phyloP scores from a whole-genome alignment of 2,797 vertebrate genomes.

The Macrochelys suwanniensis region DNA sequence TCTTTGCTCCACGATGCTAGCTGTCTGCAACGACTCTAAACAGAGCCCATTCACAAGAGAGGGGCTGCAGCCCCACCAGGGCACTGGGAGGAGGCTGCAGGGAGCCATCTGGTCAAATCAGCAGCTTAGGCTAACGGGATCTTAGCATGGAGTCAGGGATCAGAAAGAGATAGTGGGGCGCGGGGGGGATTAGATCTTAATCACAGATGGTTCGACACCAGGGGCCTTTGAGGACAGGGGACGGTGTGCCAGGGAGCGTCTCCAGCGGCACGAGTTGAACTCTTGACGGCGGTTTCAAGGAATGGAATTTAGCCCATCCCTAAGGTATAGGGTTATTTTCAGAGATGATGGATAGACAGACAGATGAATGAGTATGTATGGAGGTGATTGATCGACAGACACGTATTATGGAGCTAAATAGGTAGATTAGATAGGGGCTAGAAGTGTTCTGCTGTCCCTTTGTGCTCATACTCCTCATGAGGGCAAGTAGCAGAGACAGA shows the following conservation, averaged over 20 bases:
- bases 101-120: neutral
- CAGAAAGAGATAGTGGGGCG: accelerated
- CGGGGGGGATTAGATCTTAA: accelerated
- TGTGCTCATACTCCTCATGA: neutral
- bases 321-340: neutral
- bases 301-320: neutral
- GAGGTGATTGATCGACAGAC: neutral
- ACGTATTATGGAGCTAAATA: neutral
- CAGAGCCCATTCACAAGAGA: neutral
- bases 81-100: neutral
- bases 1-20: accelerated
- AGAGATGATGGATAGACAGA: too few relatives aligned
- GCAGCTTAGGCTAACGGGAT: accelerated
- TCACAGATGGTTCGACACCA: neutral
- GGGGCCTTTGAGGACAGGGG: neutral
- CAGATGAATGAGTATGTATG: neutral
- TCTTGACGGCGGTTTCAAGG: neutral
- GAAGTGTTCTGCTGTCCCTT: neutral
- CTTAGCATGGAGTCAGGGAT: accelerated
- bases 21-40: neutral
- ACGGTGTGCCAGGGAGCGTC: neutral
- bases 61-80: neutral
- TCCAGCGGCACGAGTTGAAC: accelerated
- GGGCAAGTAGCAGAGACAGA: neutral
- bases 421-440: neutral